phyloP scores from a whole-genome alignment of 2,113 vertebrate genomes.

The Odocoileus virginianus region DNA sequence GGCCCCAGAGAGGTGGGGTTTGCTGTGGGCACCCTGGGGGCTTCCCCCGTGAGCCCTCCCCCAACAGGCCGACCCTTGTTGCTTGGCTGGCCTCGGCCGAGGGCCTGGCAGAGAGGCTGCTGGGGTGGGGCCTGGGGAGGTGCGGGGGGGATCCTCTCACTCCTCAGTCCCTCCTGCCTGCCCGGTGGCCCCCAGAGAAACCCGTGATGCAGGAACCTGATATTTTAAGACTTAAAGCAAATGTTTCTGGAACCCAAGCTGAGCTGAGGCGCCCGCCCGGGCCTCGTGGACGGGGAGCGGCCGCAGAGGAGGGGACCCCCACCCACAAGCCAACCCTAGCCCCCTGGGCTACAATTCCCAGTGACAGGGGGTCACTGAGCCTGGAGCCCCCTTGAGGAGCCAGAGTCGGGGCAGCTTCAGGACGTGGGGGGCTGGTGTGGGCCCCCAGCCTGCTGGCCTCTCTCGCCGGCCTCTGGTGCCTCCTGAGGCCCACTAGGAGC shows the following conservation, averaged over 20 bases:
- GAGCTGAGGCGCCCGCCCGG: background rate
- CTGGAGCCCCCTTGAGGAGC: background rate
- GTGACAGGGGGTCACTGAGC: background rate
- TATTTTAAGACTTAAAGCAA: constrained; percentile 89
- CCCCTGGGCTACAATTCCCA: background rate
- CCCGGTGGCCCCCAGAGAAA: constrained; percentile 68
- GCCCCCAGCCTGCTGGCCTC: background rate
- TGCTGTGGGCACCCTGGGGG: background rate
- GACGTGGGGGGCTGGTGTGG: background rate
- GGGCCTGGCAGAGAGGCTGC: background rate
- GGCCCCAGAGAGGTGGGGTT: background rate
- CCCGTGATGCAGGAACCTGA: constrained; percentile 81
- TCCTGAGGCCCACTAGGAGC: background rate
- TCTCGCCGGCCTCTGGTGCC: background rate
- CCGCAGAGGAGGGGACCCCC: background rate
- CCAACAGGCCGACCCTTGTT: constrained; percentile 52
- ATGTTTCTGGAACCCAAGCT: constrained; percentile 81
- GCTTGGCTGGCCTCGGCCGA: background rate
- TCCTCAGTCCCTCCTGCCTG: constrained; percentile 79
- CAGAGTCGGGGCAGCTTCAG: background rate
- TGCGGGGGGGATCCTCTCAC: constrained; percentile 46
- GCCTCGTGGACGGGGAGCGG: constrained; percentile 37
- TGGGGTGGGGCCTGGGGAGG: background rate
- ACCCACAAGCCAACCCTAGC: background rate
- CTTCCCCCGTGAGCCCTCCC: background rate